phyloP scores from a whole-genome alignment of 2,888 invertebrate genomes.

The Acleris literana region DNA sequence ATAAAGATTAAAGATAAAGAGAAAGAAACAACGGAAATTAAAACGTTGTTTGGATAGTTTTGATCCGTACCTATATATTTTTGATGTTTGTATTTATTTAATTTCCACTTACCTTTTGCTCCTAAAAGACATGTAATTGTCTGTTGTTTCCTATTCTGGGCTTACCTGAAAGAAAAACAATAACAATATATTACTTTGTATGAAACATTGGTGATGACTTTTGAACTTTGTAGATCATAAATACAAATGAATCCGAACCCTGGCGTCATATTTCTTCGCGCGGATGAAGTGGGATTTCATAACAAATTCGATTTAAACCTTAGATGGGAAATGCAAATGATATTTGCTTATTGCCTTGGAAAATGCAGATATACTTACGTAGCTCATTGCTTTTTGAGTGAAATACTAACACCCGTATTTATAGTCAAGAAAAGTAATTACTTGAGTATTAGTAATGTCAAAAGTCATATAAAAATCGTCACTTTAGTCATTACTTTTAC shows the following conservation, averaged over 20 bases:
- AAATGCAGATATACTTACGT: too few species aligned
- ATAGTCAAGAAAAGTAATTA: too few species aligned
- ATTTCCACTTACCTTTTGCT: neutral
- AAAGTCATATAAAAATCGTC: too few species aligned
- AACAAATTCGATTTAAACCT: slow-evolving; percentile 23
- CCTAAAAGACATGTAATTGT: neutral
- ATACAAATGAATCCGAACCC: slow-evolving; percentile 11
- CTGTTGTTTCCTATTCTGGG: neutral
- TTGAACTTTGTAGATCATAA: slow-evolving; percentile 24
- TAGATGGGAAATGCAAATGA: slow-evolving; percentile 23
- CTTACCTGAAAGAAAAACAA: slow-evolving; percentile 24
- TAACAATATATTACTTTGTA: slow-evolving; percentile 8
- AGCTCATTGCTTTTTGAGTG: too few species aligned
- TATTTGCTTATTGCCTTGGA: slow-evolving; percentile 6
- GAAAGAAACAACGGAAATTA: too few species aligned
- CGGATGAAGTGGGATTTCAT: slow-evolving; percentile 20
- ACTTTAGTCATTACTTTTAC: too few species aligned
- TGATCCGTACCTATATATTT: too few species aligned
- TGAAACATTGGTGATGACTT: slow-evolving; percentile 10
- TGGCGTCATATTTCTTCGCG: slow-evolving; percentile 20
- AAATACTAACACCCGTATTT: too few species aligned
- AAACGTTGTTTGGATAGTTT: too few species aligned
- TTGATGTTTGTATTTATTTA: neutral
- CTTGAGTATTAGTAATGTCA: too few species aligned
- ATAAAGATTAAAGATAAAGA: too few species aligned